Percentiles rank a stretch among this genome's conserved stretches.
Conservation (phyloP, 2,797 vertebrate genomes). For the Acrocephalus scirpaceus region DNA sequence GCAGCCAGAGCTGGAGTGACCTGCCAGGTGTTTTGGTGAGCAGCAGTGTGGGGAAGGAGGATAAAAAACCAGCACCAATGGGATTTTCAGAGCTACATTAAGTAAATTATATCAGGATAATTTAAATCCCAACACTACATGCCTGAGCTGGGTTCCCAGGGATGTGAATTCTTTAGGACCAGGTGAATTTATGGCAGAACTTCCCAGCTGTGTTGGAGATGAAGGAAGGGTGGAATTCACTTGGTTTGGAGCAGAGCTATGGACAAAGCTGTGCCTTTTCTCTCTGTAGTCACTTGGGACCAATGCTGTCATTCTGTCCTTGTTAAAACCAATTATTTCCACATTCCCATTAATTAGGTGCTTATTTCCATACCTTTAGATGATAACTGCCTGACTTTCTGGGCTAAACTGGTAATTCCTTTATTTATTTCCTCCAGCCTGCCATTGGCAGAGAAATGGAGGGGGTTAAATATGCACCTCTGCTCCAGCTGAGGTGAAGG, state of each 20-base stretch:
- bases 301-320: not conserved
- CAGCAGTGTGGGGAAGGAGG: rapidly evolving
- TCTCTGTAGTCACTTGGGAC: not conserved
- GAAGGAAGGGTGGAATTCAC: not conserved
- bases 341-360: not conserved
- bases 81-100: not conserved
- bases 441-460: not conserved
- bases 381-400: not conserved
- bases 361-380: not conserved
- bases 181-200: not conserved
- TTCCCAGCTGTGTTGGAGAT: not conserved
- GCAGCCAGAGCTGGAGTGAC: not conserved
- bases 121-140: not conserved
- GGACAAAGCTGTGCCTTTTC: not conserved
- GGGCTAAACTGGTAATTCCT: not conserved
- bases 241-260: not conserved
- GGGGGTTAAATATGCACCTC: not conserved
- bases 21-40: not conserved
- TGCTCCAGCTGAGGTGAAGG: not conserved
- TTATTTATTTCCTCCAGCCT: not conserved
- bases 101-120: not conserved
- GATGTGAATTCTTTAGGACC: not conserved
- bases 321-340: not conserved
- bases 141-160: not conserved
- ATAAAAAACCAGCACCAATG: not conserved